Conservation (phyloP, 1,140 invertebrate species). For the Ruditapes philippinarum region DNA sequence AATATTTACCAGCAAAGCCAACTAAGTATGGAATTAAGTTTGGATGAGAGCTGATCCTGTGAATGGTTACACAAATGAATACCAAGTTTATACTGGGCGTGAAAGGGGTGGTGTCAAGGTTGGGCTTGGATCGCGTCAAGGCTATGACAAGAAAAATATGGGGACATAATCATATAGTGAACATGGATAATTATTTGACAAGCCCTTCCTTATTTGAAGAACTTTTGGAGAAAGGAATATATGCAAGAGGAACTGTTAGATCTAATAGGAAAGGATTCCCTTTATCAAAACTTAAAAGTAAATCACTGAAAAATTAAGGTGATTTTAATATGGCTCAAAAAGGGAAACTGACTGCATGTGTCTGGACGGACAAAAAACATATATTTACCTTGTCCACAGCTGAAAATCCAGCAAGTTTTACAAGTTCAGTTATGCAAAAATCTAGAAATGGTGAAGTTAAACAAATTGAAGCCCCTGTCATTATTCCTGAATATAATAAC, state of each 20-base stretch:
- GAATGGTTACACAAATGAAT: constrained; percentile 50
- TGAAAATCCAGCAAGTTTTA: background rate
- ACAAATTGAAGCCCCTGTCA: background rate
- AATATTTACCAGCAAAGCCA: constrained; percentile 64
- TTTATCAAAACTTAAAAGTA: background rate
- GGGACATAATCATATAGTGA: constrained; percentile 18
- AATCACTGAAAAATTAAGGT: background rate
- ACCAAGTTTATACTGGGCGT: constrained; percentile 41
- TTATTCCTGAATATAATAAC: background rate
- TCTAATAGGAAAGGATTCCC: constrained; percentile 1
- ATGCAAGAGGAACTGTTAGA: constrained; percentile 2
- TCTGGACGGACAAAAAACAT: constrained; percentile 14
- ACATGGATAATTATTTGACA: constrained; percentile 18
- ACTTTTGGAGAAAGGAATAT: background rate
- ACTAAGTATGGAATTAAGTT: constrained; percentile 63
- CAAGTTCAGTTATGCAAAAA: background rate
- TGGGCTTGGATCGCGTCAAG: background rate
- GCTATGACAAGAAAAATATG: background rate
- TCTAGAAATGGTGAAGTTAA: constrained; percentile 6
- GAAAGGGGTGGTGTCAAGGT: background rate
- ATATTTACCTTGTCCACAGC: background rate
- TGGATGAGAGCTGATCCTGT: constrained; percentile 50
- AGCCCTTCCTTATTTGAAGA: background rate
- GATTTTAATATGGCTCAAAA: background rate
- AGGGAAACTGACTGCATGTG: background rate